A percentile compares a stretch with the other conserved stretches of the same genome.
phyloP scores from a whole-genome alignment of 2,797 vertebrate genomes.

The Sebastes paucispinis region DNA sequence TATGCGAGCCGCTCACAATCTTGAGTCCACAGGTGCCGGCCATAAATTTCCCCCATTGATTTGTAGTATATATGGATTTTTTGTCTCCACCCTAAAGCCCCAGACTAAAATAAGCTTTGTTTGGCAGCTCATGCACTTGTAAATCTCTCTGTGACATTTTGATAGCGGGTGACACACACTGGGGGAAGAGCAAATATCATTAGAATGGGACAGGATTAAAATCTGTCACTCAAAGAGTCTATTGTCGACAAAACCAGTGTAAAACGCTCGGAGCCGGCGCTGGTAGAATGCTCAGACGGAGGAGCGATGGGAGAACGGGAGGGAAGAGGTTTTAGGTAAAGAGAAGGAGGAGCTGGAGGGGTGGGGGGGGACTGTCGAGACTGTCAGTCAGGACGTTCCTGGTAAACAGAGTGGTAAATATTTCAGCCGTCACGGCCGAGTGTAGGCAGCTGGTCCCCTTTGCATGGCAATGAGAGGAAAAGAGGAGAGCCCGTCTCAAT shows the following conservation, averaged over 20 bases:
- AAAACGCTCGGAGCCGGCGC: slow-evolving; percentile 12
- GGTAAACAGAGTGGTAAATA: slow-evolving; percentile 84
- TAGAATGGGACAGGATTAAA: slow-evolving; percentile 73
- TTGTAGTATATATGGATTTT: slow-evolving; percentile 78
- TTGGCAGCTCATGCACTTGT: slow-evolving; percentile 74
- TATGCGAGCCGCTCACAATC: slow-evolving; percentile 43
- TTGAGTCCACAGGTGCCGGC: slow-evolving; percentile 60
- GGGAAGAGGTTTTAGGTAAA: slow-evolving; percentile 27
- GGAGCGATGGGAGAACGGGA: background rate
- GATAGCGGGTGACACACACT: slow-evolving; percentile 72
- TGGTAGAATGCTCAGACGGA: slow-evolving; percentile 16
- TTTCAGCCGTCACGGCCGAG: slow-evolving; percentile 84
- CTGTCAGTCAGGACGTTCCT: slow-evolving; percentile 71
- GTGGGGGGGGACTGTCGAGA: background rate
- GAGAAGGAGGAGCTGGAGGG: background rate
- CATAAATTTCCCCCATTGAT: slow-evolving; percentile 76
- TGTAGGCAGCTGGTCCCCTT: slow-evolving; percentile 82
- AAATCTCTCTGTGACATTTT: slow-evolving; percentile 85
- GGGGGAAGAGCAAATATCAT: slow-evolving; percentile 74
- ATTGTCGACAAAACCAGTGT: slow-evolving; percentile 68
- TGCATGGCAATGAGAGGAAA: slow-evolving; percentile 83
- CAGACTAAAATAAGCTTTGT: slow-evolving; percentile 81
- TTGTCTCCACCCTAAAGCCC: slow-evolving; percentile 39
- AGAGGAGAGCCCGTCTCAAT: slow-evolving; percentile 75
- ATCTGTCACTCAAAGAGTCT: slow-evolving; percentile 75